Conservation (phyloP, 2,113 vertebrate genomes). For the Columba janthina region DNA sequence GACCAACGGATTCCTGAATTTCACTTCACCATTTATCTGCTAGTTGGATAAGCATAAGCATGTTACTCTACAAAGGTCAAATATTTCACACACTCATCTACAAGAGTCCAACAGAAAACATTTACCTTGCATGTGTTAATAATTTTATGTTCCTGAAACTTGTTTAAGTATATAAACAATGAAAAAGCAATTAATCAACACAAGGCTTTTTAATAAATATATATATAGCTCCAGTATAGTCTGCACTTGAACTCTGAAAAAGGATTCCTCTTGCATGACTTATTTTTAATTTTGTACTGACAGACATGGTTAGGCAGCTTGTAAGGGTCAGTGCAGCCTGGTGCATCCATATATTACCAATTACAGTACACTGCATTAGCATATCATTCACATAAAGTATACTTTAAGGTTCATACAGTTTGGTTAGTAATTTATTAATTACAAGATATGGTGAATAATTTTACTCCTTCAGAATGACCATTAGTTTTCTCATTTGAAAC, state of each 20-base stretch:
- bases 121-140: not conserved
- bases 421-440: slow-evolving; percentile 1
- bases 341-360: not conserved
- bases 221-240: not conserved
- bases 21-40: not conserved
- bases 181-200: not conserved
- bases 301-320: not conserved
- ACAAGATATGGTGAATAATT: not conserved
- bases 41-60: not conserved
- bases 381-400: not conserved
- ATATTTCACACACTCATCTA: not conserved
- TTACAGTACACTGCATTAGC: not conserved
- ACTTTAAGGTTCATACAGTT: not conserved
- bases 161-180: not conserved
- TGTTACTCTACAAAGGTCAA: not conserved
- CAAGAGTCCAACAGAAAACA: not conserved
- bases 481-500: not conserved
- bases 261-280: not conserved
- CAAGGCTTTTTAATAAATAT: not conserved
- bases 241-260: not conserved
- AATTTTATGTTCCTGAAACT: not conserved
- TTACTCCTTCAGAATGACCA: not conserved
- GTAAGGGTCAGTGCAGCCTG: not conserved
- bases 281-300: not conserved
- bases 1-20: not conserved